Evolutionary conservation across 2,797 vertebrate genomes (phyloP).

Genomic region (Danio choprae): DNA sequence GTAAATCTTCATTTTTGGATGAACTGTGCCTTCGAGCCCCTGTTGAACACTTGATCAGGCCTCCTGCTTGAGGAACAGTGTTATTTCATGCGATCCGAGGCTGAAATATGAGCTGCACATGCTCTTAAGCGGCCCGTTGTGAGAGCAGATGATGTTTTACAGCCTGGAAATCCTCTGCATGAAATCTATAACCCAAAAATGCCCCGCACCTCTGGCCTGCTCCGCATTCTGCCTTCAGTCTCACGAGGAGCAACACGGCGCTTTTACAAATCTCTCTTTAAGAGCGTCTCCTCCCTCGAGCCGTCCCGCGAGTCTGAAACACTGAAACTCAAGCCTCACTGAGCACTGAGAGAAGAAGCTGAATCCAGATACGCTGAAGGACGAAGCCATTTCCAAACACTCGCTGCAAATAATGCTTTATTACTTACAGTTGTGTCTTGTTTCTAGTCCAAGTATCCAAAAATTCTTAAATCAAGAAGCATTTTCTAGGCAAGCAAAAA

Average conservation of each 20-base stretch:
- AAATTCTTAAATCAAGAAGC: no score
- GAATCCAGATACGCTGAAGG: slow-evolving; percentile 9
- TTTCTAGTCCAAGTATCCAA: no score
- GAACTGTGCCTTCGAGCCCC: no score
- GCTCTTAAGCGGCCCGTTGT: background rate
- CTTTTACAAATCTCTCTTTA: slow-evolving; percentile 1
- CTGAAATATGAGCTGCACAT: background rate
- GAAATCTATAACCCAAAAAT: background rate
- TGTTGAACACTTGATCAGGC: no score
- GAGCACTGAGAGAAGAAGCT: background rate
- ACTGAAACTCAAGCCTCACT: background rate
- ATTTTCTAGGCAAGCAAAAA: no score
- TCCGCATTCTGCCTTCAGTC: slow-evolving; percentile 3
- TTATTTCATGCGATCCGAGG: background rate
- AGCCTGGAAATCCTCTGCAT: background rate
- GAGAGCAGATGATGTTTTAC: slow-evolving; percentile 5
- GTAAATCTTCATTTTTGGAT: no score
- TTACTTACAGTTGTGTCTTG: no score
- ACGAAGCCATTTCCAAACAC: background rate
- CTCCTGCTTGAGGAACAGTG: no score
- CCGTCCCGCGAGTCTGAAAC: no score
- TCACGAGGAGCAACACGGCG: background rate
- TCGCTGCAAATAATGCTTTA: background rate
- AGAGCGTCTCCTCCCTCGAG: slow-evolving; percentile 7
- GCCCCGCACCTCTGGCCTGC: background rate